These are phyloP conservation scores for Sceloporus undulatus DNA, from an alignment of 2,113 vertebrate genomes.

Conservation along the genomic window DNA sequence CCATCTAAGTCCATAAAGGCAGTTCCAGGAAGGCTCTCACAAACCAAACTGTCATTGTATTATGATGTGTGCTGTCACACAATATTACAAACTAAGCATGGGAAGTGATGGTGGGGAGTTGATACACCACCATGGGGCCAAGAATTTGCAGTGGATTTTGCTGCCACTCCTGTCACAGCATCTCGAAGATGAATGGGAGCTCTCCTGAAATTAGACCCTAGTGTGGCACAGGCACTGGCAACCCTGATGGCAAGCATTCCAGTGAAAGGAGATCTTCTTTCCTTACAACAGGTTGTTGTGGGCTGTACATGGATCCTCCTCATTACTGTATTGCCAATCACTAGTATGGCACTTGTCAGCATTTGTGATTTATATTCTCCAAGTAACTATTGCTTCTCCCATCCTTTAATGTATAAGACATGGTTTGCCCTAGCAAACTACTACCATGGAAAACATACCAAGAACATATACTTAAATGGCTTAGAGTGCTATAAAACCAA, in stretches of 20 bases:
- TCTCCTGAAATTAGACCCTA: no score
- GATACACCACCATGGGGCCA: no score
- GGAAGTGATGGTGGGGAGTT: no score
- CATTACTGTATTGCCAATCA: conserved; percentile 4
- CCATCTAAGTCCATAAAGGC: not conserved
- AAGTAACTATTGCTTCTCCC: not conserved
- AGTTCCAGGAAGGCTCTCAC: not conserved
- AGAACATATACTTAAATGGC: not conserved
- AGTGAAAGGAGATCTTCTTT: not conserved
- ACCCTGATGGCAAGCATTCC: not conserved
- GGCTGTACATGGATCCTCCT: not conserved
- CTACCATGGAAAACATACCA: not conserved
- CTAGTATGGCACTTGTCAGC: not conserved
- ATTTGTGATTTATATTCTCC: not conserved
- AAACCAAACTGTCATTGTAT: not conserved
- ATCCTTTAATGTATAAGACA: not conserved
- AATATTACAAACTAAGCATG: no score
- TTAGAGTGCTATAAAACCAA: not conserved
- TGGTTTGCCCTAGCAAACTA: not conserved
- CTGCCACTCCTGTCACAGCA: no score
- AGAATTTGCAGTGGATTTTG: no score
- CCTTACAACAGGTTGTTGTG: not conserved
- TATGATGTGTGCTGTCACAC: not conserved
- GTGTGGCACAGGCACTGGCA: no score
- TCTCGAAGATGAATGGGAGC: no score